Conservation (phyloP, 1,140 invertebrate species). For the Platorchestia sp. region DNA sequence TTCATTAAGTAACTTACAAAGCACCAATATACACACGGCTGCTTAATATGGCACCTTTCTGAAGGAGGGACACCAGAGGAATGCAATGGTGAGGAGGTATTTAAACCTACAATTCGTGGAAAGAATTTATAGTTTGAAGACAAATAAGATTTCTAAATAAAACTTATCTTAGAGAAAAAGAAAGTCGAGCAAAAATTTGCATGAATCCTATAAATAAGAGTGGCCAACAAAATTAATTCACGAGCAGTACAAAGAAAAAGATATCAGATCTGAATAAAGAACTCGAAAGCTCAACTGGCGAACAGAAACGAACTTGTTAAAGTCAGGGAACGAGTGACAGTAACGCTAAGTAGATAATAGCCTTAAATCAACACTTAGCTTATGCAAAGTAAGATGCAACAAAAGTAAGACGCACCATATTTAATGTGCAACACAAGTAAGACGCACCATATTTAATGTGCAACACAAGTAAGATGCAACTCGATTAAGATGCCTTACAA, state of each 20-base stretch:
- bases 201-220: not conserved
- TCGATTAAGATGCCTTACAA: not conserved
- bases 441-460: too few relatives aligned
- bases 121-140: not conserved
- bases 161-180: slow-evolving; percentile 1
- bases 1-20: not conserved
- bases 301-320: not conserved
- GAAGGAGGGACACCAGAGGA: not conserved
- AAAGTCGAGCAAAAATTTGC: not conserved
- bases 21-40: not conserved
- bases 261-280: not conserved
- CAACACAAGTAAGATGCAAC: too few relatives aligned
- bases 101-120: not conserved
- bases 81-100: not conserved
- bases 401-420: too few relatives aligned
- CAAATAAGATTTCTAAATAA: not conserved
- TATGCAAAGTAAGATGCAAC: not conserved
- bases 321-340: not conserved
- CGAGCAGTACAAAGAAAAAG: not conserved
- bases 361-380: not conserved
- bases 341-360: not conserved
- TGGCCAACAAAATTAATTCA: not conserved
- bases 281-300: not conserved
- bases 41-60: not conserved
- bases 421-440: not conserved